Conservation (phyloP, 2,888 invertebrate species). For the Drosophila multiciliata region DNA sequence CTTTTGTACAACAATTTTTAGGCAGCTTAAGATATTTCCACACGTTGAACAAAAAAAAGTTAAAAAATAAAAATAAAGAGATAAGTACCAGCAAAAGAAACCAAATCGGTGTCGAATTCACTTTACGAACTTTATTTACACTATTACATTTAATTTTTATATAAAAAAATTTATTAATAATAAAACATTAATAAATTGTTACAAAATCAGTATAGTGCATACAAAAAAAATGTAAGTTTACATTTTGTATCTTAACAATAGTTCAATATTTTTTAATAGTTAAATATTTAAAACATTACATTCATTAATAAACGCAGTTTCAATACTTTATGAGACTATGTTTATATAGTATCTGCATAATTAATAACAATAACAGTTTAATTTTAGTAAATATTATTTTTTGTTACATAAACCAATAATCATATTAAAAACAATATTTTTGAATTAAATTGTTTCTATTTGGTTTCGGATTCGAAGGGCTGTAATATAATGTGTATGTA, state of each 20-base stretch:
- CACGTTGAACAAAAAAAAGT: conserved; percentile 24
- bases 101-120: not conserved
- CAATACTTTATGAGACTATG: not conserved
- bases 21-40: conserved; percentile 68
- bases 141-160: not conserved
- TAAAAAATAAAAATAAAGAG: conserved; percentile 31
- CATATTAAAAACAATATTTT: too few relatives aligned
- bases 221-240: not conserved
- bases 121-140: not conserved
- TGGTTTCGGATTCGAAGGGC: not conserved
- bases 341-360: not conserved
- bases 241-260: not conserved
- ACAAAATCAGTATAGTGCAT: not conserved
- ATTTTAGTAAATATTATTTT: not conserved
- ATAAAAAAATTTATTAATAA: not conserved
- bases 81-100: conserved; percentile 21
- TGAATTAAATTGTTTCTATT: not conserved
- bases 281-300: not conserved
- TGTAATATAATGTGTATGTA: not conserved
- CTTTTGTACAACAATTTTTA: conserved; percentile 54
- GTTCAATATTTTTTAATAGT: not conserved
- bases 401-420: not conserved
- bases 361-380: not conserved
- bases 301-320: fast-evolving
- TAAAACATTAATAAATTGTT: too few relatives aligned